These are phyloP conservation scores for Pelodiscus sinensis DNA, from an alignment of 2,113 vertebrate species.

Conservation along the genomic window DNA sequence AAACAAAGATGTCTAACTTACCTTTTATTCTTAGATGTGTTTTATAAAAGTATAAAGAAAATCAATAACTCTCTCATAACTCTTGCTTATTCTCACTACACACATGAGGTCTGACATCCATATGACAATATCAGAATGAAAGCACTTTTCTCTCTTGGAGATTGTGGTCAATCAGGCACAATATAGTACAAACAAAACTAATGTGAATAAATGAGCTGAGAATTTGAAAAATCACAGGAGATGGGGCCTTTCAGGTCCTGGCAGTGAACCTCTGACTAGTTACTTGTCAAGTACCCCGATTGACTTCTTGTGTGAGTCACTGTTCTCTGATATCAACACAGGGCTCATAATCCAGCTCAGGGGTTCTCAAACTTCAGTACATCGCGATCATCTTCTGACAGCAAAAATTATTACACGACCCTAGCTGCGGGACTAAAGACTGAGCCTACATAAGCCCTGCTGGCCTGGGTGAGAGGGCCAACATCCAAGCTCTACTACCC, in stretches of 20 bases:
- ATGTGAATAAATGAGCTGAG: constrained; percentile 62
- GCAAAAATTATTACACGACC: too few species aligned
- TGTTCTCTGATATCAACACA: fast-evolving
- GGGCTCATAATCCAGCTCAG: background rate
- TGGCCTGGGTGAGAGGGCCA: too few species aligned
- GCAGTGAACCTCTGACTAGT: background rate
- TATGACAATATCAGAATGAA: constrained; percentile 69
- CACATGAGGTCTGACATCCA: constrained; percentile 60
- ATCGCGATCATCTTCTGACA: too few species aligned
- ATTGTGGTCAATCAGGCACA: constrained; percentile 57
- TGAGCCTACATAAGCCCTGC: too few species aligned
- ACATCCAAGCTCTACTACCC: too few species aligned
- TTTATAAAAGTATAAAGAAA: constrained; percentile 72
- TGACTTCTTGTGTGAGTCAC: background rate
- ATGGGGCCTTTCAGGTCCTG: background rate
- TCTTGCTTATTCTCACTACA: constrained; percentile 64
- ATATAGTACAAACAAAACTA: constrained; percentile 53
- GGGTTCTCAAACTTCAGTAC: too few species aligned
- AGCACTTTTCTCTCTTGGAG: constrained; percentile 56
- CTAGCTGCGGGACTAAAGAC: too few species aligned
- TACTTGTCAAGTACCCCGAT: background rate
- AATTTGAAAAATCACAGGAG: background rate
- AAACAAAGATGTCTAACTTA: constrained; percentile 58
- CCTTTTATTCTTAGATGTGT: constrained; percentile 64
- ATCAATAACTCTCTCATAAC: constrained; percentile 75